phyloP scores from a whole-genome alignment of 2,113 vertebrate species.

The Oreotragus oreotragus region DNA sequence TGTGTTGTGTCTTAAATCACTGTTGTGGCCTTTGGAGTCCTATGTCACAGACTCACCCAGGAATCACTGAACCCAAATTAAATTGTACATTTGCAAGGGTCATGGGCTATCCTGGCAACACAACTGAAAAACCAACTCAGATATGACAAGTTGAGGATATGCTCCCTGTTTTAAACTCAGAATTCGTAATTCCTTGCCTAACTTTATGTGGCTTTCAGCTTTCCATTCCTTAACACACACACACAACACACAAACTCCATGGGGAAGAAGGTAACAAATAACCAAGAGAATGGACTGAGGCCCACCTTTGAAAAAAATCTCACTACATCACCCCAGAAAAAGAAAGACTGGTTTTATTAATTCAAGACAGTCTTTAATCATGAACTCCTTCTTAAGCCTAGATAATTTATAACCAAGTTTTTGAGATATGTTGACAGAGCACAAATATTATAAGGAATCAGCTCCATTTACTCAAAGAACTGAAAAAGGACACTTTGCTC shows the following conservation, averaged over 20 bases:
- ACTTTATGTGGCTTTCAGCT: background rate
- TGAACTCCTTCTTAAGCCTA: background rate
- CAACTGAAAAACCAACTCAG: background rate
- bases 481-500: background rate
- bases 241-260: background rate
- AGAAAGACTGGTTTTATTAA: background rate
- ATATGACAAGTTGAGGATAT: background rate
- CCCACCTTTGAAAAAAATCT: background rate
- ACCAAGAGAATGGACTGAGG: background rate
- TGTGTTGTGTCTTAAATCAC: background rate
- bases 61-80: background rate
- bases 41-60: background rate
- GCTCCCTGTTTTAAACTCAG: background rate
- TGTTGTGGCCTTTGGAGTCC: background rate
- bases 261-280: background rate
- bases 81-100: background rate
- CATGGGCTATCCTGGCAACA: background rate
- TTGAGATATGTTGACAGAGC: background rate
- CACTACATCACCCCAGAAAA: background rate
- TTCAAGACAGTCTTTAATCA: background rate
- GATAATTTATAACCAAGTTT: background rate
- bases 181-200: background rate
- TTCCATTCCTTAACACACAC: background rate
- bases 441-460: background rate
- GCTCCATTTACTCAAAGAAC: background rate